Conservation (phyloP, 2,888 invertebrate genomes). For the Ophion costatus region DNA sequence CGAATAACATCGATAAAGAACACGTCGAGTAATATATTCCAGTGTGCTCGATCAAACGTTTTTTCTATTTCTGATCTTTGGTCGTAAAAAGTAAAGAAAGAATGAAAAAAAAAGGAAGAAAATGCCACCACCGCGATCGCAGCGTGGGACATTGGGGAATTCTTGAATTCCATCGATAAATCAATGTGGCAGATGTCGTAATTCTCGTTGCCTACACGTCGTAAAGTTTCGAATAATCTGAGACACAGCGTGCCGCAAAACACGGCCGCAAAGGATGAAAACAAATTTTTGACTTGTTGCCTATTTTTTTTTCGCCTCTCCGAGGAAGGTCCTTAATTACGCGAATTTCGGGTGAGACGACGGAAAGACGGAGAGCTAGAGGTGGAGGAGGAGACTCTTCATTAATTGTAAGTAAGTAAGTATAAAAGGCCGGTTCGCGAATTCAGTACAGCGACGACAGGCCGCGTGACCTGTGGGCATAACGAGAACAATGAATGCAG, state of each 20-base stretch:
- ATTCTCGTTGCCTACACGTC: constrained; percentile 46
- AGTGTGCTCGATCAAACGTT: constrained; percentile 12
- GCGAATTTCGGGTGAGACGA: background rate
- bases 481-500: too few relatives aligned
- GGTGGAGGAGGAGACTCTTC: background rate
- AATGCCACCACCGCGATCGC: constrained; percentile 16
- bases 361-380: background rate
- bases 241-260: constrained; percentile 9
- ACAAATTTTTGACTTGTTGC: constrained; percentile 39
- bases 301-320: constrained; percentile 7
- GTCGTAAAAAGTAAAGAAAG: background rate
- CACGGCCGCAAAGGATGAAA: constrained; percentile 20
- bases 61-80: constrained; percentile 9
- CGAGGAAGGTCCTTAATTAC: constrained; percentile 8
- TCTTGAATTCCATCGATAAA: constrained; percentile 52
- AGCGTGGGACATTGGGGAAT: constrained; percentile 46
- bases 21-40: constrained; percentile 2
- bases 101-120: background rate
- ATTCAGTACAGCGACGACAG: too few relatives aligned
- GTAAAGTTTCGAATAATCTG: constrained; percentile 54
- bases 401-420: constrained; percentile 4
- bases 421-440: too few relatives aligned
- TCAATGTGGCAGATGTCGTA: constrained; percentile 52
- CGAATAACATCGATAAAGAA: constrained; percentile 25
- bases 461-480: too few relatives aligned